A percentile compares a stretch with the other conserved stretches of the same genome.
Conservation (phyloP, 2,113 vertebrate species). For the Piprites chloris region DNA sequence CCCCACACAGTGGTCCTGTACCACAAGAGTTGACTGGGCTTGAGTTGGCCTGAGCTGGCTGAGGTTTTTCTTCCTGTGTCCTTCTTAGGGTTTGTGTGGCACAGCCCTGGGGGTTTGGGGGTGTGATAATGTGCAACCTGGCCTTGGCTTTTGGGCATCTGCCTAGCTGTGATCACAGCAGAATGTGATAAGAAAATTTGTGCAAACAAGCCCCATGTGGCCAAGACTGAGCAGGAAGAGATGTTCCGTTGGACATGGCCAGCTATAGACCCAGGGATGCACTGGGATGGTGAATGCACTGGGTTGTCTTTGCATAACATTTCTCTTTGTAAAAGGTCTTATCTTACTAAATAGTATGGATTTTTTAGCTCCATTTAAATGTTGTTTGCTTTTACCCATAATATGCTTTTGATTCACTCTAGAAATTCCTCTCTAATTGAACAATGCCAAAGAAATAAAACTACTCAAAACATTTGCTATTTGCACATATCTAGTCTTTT, state of each 20-base stretch:
- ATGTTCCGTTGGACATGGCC: rapidly evolving
- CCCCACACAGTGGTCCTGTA: rapidly evolving
- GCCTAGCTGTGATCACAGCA: not conserved
- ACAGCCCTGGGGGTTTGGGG: not conserved
- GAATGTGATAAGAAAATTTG: not conserved
- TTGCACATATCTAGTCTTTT: not conserved
- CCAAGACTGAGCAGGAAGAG: not conserved
- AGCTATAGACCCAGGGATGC: not conserved
- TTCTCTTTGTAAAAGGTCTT: not conserved
- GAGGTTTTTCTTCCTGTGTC: not conserved
- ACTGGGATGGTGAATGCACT: rapidly evolving
- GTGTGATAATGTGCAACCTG: not conserved
- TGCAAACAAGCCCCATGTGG: rapidly evolving
- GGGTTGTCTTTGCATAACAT: not conserved
- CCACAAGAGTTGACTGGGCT: not conserved
- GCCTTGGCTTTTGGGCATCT: rapidly evolving
- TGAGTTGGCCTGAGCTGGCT: not conserved
- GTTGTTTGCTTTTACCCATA: not conserved
- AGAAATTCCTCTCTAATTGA: not conserved
- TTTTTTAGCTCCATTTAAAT: not conserved
- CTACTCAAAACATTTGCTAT: not conserved
- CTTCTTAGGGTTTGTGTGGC: rapidly evolving
- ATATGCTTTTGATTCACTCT: not conserved
- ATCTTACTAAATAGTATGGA: not conserved
- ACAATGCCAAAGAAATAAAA: not conserved